Percentiles rank a stretch among this genome's conserved stretches.
Evolutionary conservation across 2,797 vertebrate species (phyloP).

Genomic region (Odontamblyopus lacepedii): DNA sequence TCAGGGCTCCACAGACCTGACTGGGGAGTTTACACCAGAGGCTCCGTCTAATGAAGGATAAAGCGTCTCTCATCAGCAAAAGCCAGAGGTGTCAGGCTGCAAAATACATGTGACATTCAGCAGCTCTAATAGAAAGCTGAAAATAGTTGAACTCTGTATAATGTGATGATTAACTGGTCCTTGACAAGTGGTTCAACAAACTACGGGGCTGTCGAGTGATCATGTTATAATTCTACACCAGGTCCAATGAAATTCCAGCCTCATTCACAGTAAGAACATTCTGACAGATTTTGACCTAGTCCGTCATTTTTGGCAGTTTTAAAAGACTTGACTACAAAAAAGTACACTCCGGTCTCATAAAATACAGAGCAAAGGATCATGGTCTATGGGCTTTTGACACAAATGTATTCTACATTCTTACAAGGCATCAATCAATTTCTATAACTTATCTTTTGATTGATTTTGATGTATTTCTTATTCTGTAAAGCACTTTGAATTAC

Average conservation of each 20-base stretch:
- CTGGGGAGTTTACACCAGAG: slow-evolving; percentile 20
- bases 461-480: no score
- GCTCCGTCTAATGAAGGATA: slow-evolving; percentile 27
- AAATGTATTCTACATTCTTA: no score
- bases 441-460: no score
- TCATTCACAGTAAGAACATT: no score
- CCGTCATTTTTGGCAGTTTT: background rate
- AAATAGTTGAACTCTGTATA: background rate
- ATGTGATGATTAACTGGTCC: background rate
- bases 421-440: no score
- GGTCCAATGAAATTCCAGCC: background rate
- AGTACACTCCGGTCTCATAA: no score
- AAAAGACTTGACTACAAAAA: background rate
- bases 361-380: no score
- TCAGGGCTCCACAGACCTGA: background rate
- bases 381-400: no score
- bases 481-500: no score
- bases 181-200: background rate
- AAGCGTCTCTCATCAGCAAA: slow-evolving; percentile 19
- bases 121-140: background rate
- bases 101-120: background rate
- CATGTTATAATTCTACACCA: no score
- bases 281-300: background rate
- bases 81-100: background rate
- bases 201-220: no score